Evolutionary conservation across 1,140 invertebrate species (phyloP).

Genomic region (Drosophila chauvacae): DNA sequence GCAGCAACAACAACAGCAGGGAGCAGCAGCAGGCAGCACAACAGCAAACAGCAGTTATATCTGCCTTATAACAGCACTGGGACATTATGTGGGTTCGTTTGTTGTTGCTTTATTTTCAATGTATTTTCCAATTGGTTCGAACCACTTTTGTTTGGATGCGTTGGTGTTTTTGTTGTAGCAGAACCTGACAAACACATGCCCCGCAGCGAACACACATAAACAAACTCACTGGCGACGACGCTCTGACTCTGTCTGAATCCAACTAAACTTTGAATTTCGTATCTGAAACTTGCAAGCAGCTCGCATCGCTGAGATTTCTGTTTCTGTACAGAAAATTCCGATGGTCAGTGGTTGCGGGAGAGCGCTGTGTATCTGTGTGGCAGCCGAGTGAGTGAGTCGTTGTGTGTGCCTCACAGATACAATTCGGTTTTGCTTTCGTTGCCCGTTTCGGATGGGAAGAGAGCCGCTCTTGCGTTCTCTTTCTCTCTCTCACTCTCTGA

Average conservation of each 20-base stretch:
- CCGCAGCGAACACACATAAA: slow-evolving; percentile 70
- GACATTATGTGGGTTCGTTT: slow-evolving; percentile 7
- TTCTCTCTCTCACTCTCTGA: slow-evolving; percentile 14
- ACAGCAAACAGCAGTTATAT: not conserved
- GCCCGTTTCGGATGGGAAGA: slow-evolving; percentile 58
- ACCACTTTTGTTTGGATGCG: slow-evolving; percentile 47
- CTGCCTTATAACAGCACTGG: slow-evolving; percentile 22
- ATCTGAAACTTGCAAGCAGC: slow-evolving; percentile 60
- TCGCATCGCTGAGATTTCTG: slow-evolving; percentile 59
- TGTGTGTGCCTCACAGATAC: slow-evolving; percentile 33
- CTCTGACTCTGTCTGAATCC: slow-evolving; percentile 78
- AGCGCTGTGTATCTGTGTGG: slow-evolving; percentile 31
- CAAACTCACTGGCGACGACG: slow-evolving; percentile 80
- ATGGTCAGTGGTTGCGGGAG: slow-evolving; percentile 72
- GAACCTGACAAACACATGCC: slow-evolving; percentile 38
- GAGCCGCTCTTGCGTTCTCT: slow-evolving; percentile 6
- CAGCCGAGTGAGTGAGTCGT: slow-evolving; percentile 7
- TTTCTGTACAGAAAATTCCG: slow-evolving; percentile 77
- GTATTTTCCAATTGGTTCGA: slow-evolving; percentile 36
- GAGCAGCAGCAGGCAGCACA: not conserved
- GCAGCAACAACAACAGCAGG: slow-evolving; percentile 35
- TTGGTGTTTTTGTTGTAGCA: slow-evolving; percentile 38
- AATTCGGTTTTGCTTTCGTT: slow-evolving; percentile 69
- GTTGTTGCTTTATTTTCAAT: slow-evolving; percentile 10
- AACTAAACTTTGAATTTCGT: slow-evolving; percentile 73